Evolutionary conservation across 2,888 invertebrate genomes (phyloP), one percentile per base, ranked within the genome.

Genomic region (Hirtodrosophila cameraria): DNA sequence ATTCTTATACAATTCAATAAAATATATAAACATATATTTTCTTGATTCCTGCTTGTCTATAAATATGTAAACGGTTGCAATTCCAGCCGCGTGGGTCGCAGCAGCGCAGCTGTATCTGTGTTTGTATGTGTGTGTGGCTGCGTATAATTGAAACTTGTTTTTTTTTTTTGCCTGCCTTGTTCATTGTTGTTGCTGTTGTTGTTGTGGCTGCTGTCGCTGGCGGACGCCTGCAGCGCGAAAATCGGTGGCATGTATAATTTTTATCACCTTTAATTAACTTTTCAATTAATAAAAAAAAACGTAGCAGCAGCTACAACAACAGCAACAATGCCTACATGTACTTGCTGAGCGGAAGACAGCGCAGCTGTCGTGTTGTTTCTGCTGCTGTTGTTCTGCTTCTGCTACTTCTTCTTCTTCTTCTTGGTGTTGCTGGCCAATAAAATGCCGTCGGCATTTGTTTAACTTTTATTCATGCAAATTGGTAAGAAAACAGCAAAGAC

Each of bases 191-290:
- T 53, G 41, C 57, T 53, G 61, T 20, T 53, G 46, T 30, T 58
- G 57, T 20, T 59, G 45, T 27, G 48, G 63, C 28, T 42, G 64
- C 59, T 62, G 63, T 64, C 55, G 52, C 69, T 61, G 72, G 45
- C 67, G 81, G 74, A 71, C 74, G 88, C 88, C 88, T 72, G 86
- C 71, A 88, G 88, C 88, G 79, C 81, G 81, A 79, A 87, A 85
- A 83, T 86, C 88, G 84, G 88, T 88, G 88, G 88, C 87, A 86
- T 88, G 88, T 86, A 86, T 88, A 88, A 88, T 87, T 88, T 88
- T 88, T 88, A 88, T 88, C 88, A 86, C 88, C 87, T 88, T 88
- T 88, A 88, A 88, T 88, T 88, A 88, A 88, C 86, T 88, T 88
- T 88, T 88, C 88, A 88, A 88, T 88, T 88, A 88, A 88, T 88